These are phyloP conservation scores for Carassius auratus DNA, from an alignment of 2,113 vertebrate genomes.

Conservation along the genomic window DNA sequence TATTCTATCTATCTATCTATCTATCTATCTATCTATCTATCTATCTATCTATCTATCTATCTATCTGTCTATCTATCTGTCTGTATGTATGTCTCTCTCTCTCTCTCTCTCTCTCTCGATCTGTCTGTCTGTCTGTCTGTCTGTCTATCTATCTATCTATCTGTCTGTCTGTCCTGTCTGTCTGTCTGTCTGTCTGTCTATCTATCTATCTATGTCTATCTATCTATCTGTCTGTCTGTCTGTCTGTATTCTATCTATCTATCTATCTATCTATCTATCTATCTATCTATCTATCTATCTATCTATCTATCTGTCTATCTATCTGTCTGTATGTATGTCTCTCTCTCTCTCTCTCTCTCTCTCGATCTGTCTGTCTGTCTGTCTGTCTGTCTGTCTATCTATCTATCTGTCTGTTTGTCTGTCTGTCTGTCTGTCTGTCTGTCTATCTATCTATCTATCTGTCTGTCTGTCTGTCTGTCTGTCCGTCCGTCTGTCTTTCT, in stretches of 20 bases:
- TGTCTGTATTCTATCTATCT: not conserved
- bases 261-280: not conserved
- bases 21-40: rapidly evolving
- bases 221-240: rapidly evolving
- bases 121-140: no score
- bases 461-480: not conserved
- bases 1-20: rapidly evolving
- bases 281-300: not conserved
- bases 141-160: no score
- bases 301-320: not conserved
- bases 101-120: no score
- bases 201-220: not conserved
- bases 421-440: rapidly evolving
- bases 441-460: rapidly evolving
- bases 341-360: no score
- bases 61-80: not conserved
- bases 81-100: no score
- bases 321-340: no score
- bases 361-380: not conserved
- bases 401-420: not conserved
- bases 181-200: rapidly evolving
- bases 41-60: rapidly evolving
- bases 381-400: not conserved
- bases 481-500: not conserved
- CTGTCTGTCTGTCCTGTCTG: no score